phyloP scores from a whole-genome alignment of 2,888 invertebrate species.

The Polydesmus complanatus region DNA sequence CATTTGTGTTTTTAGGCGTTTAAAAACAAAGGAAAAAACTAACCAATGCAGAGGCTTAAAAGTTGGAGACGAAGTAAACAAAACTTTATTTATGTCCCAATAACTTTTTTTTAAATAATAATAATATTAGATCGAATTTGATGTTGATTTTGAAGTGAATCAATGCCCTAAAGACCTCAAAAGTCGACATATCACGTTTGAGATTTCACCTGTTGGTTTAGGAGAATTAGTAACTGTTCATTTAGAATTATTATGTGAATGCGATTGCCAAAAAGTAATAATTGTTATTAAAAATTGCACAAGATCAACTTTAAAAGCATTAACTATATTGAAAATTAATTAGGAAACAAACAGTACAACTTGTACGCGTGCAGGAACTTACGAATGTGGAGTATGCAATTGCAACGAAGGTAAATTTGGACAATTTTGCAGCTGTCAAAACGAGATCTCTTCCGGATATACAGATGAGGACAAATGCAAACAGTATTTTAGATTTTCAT shows the following conservation, averaged over 20 bases:
- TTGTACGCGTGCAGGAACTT: slow-evolving; percentile 33
- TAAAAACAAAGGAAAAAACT: slow-evolving; percentile 40
- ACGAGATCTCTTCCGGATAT: too few relatives aligned
- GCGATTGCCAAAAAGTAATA: slow-evolving; percentile 60
- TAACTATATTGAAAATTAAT: too few relatives aligned
- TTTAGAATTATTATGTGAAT: slow-evolving; percentile 85
- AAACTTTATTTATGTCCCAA: background rate
- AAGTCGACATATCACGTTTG: slow-evolving; percentile 69
- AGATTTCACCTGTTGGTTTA: slow-evolving; percentile 85
- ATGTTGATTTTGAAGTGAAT: slow-evolving; percentile 44
- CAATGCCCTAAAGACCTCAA: slow-evolving; percentile 69
- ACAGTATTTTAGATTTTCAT: too few relatives aligned
- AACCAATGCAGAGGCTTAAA: slow-evolving; percentile 81
- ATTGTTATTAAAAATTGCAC: background rate
- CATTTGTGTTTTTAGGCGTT: slow-evolving; percentile 44
- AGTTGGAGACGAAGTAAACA: slow-evolving; percentile 74
- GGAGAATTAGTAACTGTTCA: slow-evolving; percentile 76
- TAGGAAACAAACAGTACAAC: background rate
- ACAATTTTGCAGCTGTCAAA: too few relatives aligned
- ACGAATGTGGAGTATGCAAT: slow-evolving; percentile 35
- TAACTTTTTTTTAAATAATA: background rate
- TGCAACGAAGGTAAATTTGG: slow-evolving; percentile 32
- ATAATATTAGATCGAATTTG: slow-evolving; percentile 28
- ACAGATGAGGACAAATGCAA: too few relatives aligned
- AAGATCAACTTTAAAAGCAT: too few relatives aligned